Evolutionary conservation across 2,797 vertebrate species (phyloP).

Genomic region (Gambusia yucatana): DNA sequence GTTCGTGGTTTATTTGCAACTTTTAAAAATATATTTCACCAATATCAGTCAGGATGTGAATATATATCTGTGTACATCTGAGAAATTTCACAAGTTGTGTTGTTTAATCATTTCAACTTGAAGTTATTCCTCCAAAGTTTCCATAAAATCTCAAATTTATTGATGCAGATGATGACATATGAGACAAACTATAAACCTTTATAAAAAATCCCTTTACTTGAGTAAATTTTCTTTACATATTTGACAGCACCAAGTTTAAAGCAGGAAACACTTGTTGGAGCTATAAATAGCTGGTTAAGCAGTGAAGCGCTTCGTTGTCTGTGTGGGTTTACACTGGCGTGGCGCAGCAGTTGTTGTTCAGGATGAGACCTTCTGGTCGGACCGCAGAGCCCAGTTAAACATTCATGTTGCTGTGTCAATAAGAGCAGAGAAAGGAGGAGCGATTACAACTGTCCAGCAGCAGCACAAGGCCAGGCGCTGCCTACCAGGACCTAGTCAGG

Average conservation of each 20-base stretch:
- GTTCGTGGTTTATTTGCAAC: not conserved
- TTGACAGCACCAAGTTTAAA: not conserved
- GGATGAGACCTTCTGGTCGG: conserved; percentile 41
- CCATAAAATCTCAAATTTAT: not conserved
- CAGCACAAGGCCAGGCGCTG: not conserved
- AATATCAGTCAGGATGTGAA: not conserved
- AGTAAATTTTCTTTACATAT: not conserved
- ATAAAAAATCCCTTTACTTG: not conserved
- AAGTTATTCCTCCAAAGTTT: not conserved
- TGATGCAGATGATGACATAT: not conserved
- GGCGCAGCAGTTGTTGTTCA: conserved; percentile 29
- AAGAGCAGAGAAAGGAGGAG: conserved; percentile 24
- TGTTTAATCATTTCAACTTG: too few relatives aligned
- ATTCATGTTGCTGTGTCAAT: conserved; percentile 55
- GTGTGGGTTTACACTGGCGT: conserved; percentile 13
- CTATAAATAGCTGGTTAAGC: not conserved
- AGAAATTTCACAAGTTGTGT: too few relatives aligned
- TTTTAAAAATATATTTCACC: not conserved
- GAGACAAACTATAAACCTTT: not conserved
- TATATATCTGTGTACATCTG: not conserved
- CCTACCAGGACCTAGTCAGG: not conserved
- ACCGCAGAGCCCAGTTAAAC: conserved; percentile 42
- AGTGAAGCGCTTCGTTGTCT: not conserved
- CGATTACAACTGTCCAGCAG: conserved; percentile 29
- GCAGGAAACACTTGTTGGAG: not conserved